These are phyloP conservation scores for Ciona savignyi DNA, from an alignment of 23 tunicate species.

Conservation along the genomic window DNA sequence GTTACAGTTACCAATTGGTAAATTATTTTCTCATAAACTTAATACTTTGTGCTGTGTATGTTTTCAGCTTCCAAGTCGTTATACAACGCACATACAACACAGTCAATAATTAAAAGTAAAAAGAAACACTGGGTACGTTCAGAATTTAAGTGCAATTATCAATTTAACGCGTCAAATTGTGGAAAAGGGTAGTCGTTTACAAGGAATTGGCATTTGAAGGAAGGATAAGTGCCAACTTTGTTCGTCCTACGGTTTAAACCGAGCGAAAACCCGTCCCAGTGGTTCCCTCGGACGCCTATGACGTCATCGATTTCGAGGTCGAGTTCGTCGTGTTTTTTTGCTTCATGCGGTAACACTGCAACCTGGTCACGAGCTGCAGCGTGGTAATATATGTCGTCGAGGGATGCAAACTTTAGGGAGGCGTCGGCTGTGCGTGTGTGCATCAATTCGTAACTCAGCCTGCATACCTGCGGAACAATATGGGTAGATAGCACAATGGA, in stretches of 20 bases:
- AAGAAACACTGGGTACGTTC: too few relatives aligned
- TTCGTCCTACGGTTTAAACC: constrained; percentile 27
- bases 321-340: constrained; percentile 7
- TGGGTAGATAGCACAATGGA: too few relatives aligned
- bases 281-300: constrained; percentile 35
- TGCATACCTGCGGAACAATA: constrained; percentile 20
- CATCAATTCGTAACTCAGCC: constrained; percentile 43
- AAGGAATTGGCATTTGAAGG: constrained; percentile 16
- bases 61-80: too few relatives aligned
- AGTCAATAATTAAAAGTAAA: too few relatives aligned
- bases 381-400: constrained; percentile 45
- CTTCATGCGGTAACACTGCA: constrained; percentile 7
- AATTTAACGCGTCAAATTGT: too few relatives aligned
- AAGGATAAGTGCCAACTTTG: constrained; percentile 32
- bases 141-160: too few relatives aligned
- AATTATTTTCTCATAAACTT: too few relatives aligned
- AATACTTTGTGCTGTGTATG: too few relatives aligned
- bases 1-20: too few relatives aligned
- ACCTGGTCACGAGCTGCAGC: constrained; percentile 21
- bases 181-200: too few relatives aligned
- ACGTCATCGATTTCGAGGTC: constrained; percentile 26
- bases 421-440: constrained; percentile 29
- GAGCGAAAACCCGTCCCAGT: constrained; percentile 55
- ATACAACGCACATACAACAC: too few relatives aligned
- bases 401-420: constrained; percentile 4